Evolutionary conservation across 2,888 invertebrate genomes (phyloP).

Genomic region (Elegia similella): DNA sequence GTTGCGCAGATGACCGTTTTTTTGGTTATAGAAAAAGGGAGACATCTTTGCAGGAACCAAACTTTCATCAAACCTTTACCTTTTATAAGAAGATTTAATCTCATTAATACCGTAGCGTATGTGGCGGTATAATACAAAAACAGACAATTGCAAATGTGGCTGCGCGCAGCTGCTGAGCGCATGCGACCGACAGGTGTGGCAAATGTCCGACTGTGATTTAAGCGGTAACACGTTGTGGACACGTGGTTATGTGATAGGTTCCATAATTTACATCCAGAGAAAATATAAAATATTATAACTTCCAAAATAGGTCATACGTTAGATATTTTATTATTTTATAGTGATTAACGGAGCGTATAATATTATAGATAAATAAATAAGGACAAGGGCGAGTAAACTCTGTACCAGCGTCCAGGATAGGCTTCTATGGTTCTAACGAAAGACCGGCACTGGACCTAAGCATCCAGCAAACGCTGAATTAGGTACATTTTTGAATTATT

Average conservation of each 20-base stretch:
- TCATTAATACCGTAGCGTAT: constrained; percentile 30
- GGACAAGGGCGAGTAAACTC: too few species aligned
- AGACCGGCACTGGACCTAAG: too few species aligned
- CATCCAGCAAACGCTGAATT: too few species aligned
- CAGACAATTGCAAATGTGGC: constrained; percentile 34
- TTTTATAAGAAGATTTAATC: constrained; percentile 36
- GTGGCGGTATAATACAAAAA: constrained; percentile 29
- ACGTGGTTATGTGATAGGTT: background rate
- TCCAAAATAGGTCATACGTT: too few species aligned
- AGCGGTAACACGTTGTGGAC: constrained; percentile 18
- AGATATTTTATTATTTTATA: too few species aligned
- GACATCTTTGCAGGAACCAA: constrained; percentile 15
- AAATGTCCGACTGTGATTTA: constrained; percentile 19
- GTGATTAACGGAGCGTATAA: too few species aligned
- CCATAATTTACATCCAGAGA: constrained; percentile 1
- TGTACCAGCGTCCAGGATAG: too few species aligned
- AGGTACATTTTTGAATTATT: too few species aligned
- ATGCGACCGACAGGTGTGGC: constrained; percentile 43
- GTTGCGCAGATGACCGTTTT: too few species aligned
- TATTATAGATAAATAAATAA: too few species aligned
- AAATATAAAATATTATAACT: background rate
- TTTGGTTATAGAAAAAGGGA: background rate
- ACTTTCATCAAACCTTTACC: constrained; percentile 37
- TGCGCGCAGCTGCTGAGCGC: constrained; percentile 29
- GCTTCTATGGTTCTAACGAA: too few species aligned